Percentiles rank a stretch among this genome's conserved stretches.
Evolutionary conservation across 2,888 invertebrate species (phyloP).

Genomic region (Sphaerophoria rueppellii): DNA sequence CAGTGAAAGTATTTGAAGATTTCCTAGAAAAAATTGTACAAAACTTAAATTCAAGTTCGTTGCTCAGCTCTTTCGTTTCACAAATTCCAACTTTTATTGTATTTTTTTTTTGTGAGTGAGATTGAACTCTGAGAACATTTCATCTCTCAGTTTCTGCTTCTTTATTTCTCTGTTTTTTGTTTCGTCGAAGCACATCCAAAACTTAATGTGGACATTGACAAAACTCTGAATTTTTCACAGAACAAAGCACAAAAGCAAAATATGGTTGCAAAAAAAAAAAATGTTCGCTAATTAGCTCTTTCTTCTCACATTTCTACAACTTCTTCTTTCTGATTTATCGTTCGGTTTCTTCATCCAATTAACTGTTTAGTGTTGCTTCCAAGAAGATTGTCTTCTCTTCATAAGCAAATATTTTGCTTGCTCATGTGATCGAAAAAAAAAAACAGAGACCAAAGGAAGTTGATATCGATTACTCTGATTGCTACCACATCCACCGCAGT

Average conservation of each 20-base stretch:
- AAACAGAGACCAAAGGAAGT: constrained; percentile 48
- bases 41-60: neutral
- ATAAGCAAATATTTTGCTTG: constrained; percentile 35
- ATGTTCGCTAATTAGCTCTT: constrained; percentile 45
- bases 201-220: constrained; percentile 27
- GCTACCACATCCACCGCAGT: constrained; percentile 32
- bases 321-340: constrained; percentile 63
- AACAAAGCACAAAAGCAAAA: neutral
- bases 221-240: constrained; percentile 1
- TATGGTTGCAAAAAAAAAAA: constrained; percentile 5
- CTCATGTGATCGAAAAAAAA: constrained; percentile 21
- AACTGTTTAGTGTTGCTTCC: constrained; percentile 62
- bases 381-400: constrained; percentile 27
- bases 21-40: too few relatives aligned
- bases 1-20: too few relatives aligned
- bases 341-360: constrained; percentile 49
- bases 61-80: constrained; percentile 15
- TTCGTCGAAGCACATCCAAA: neutral
- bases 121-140: too few relatives aligned
- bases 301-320: constrained; percentile 65
- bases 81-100: too few relatives aligned
- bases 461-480: constrained; percentile 61
- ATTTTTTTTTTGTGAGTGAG: too few relatives aligned
- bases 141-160: too few relatives aligned
- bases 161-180: neutral